Evolutionary conservation across 2,888 invertebrate species (phyloP), one percentile per base, ranked within the genome.

Genomic region (Mesorhabditis belari): DNA sequence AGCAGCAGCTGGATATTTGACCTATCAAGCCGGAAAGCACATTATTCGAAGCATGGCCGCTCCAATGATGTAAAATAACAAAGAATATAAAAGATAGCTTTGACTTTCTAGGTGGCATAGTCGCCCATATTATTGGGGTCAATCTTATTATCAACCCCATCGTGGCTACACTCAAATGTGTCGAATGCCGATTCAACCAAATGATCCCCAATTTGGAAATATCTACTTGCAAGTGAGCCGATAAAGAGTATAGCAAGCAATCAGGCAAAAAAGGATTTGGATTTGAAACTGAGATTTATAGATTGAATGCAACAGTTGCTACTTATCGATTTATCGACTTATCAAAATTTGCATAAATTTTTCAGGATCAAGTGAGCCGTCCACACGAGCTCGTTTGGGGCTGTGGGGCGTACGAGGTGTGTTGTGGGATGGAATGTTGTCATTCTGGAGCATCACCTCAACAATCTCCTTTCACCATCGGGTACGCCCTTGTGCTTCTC

Each of bases 301-400:
- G 23, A 21, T 52, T 52, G 9, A 44, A 17, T 44, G 12, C 44
- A 44, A 12, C 12, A 17, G 17, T 44, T 44, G 12, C 12, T 17
- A 12, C 44, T 44, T 44, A 44, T 44, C 44, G 1, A 51, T 19
- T 2, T 2, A 2, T 12, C 21, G 2, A 51, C 17, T 19, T 21
- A n/a, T 50, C 19, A 2, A 21, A 21, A 50, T 50, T 2, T 6
- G 2, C 21, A 9, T 17, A 9, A 23, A 53, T 27, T 28, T 57
- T 67, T 24, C 70, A 76, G 68, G 79, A 78, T 60, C 65, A 73
- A 49, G 63, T 35, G 12, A 35, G 71, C 12, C 73, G 79, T 21
- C 79, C 79, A 5, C 70, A 73, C 4, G 79, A 79, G 62, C 75
- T 79, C 62, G 77, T 77, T n/a, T 79, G 79, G 79, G 69, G 75